Conservation (phyloP, 2,113 vertebrate species). For the Tursiops truncatus region DNA sequence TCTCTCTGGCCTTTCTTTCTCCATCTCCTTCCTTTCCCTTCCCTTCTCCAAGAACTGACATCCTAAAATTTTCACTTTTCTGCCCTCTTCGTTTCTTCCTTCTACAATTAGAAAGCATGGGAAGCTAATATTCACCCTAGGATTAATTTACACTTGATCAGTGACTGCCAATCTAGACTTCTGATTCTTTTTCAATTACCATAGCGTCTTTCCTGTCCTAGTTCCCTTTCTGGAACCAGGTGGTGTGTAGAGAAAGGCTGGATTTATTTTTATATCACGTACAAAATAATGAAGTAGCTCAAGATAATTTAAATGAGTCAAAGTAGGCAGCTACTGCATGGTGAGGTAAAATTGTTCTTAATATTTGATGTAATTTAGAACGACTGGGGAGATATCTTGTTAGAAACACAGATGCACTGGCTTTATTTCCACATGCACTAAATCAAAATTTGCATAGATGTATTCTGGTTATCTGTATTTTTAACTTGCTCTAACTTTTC, state of each 20-base stretch:
- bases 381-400: not conserved
- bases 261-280: not conserved
- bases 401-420: not conserved
- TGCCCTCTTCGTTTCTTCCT: not conserved
- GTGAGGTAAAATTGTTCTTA: not conserved
- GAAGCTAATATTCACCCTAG: not conserved
- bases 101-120: not conserved
- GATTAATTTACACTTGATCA: constrained; percentile 4
- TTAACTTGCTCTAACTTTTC: not conserved
- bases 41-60: not conserved
- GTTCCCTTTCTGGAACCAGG: not conserved
- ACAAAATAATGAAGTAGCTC: constrained; percentile 1
- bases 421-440: not conserved
- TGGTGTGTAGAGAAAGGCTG: not conserved
- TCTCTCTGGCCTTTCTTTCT: not conserved
- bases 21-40: not conserved
- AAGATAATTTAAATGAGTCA: constrained; percentile 20
- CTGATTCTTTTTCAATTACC: not conserved
- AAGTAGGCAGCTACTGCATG: not conserved
- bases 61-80: not conserved
- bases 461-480: not conserved
- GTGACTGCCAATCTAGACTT: not conserved
- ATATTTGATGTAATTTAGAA: not conserved
- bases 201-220: not conserved
- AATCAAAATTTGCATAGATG: not conserved